phyloP scores from a whole-genome alignment of 2,888 invertebrate species.

The Pegoplata infirma region DNA sequence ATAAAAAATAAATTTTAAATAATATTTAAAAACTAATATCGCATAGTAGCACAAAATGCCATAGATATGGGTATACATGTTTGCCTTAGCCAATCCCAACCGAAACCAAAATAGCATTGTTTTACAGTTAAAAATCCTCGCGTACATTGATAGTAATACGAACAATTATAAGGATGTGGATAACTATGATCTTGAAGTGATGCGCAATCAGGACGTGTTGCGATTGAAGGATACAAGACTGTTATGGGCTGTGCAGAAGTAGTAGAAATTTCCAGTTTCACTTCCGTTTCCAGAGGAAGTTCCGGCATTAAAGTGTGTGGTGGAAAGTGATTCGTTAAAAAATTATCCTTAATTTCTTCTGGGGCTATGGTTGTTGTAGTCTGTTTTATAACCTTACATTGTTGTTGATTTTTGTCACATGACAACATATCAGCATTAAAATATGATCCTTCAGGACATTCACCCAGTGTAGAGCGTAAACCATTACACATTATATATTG shows the following conservation, averaged over 20 bases:
- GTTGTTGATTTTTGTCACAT: conserved; percentile 28
- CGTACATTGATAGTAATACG: conserved; percentile 40
- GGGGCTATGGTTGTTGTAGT: not conserved
- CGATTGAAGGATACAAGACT: not conserved
- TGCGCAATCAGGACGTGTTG: conserved; percentile 22
- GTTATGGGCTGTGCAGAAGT: not conserved
- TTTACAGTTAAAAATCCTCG: conserved; percentile 30
- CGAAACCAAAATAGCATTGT: conserved; percentile 35
- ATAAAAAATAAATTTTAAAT: conserved; percentile 4
- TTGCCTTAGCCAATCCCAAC: conserved; percentile 37
- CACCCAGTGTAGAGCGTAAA: conserved; percentile 49
- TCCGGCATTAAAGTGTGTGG: not conserved
- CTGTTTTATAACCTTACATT: not conserved
- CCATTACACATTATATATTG: conserved; percentile 57
- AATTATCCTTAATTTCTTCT: not conserved
- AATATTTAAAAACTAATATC: not conserved
- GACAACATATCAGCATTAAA: conserved; percentile 51
- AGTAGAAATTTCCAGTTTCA: not conserved
- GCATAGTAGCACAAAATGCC: no score
- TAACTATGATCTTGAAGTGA: conserved; percentile 39
- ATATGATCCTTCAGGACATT: conserved; percentile 39
- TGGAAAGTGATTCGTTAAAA: not conserved
- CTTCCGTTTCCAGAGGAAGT: not conserved
- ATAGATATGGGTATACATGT: conserved; percentile 28
- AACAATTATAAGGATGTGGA: conserved; percentile 34